Percentiles rank a stretch among this genome's conserved stretches.
Evolutionary conservation across 2,888 invertebrate genomes (phyloP).

Genomic region (Disparrhopalites patrizii): DNA sequence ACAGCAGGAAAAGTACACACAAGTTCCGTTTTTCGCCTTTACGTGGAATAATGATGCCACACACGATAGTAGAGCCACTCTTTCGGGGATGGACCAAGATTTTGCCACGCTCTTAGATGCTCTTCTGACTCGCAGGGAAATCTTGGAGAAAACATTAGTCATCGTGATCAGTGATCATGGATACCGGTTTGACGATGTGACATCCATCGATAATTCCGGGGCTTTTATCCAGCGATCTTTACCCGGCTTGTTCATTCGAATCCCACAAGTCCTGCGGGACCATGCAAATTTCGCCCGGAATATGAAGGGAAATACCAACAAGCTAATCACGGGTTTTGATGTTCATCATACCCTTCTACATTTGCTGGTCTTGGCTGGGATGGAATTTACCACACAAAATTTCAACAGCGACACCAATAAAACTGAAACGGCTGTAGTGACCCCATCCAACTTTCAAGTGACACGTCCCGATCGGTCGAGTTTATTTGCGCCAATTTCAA

Average conservation of each 20-base stretch:
- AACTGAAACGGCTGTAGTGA: too few species aligned
- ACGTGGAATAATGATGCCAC: background rate
- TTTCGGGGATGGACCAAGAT: background rate
- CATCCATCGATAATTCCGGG: background rate
- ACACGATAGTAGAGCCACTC: background rate
- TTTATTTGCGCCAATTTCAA: background rate
- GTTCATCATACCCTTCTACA: background rate
- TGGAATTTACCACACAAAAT: too few species aligned
- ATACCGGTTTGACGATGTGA: background rate
- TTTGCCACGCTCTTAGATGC: background rate
- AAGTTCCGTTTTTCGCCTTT: background rate
- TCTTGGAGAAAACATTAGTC: background rate
- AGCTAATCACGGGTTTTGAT: background rate
- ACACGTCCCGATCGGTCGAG: slow-evolving; percentile 20
- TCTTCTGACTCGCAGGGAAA: background rate
- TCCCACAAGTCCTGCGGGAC: background rate
- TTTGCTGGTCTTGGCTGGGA: background rate
- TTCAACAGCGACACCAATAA: too few species aligned
- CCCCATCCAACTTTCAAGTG: too few species aligned
- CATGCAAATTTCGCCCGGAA: too few species aligned
- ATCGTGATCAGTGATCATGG: background rate
- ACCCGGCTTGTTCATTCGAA: background rate
- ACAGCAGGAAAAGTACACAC: too few species aligned
- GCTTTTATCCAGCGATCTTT: background rate
- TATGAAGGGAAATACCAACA: background rate